Evolutionary conservation across 2,113 vertebrate species (phyloP), one percentile per base, ranked within the genome.

Genomic region (Clarias batrachus): DNA sequence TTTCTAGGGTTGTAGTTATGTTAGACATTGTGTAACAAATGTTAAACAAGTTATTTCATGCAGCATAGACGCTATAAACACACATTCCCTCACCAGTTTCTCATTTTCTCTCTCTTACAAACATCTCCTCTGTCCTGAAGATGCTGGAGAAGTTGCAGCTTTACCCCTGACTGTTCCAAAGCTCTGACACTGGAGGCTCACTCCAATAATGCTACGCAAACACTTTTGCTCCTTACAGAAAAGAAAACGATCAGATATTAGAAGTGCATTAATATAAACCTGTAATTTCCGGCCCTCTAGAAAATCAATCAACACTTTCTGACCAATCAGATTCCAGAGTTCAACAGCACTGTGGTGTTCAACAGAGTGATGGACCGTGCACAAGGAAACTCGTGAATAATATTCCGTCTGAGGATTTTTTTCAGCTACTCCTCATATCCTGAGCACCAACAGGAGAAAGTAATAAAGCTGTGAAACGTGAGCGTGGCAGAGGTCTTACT

Each of bases 391-490:
- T 2, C 0, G 5, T 17, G 68, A 37, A 19, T 33, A 70, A 37
- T 70, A 33, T 19, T 70, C 68, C 68, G 17, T 9, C 30, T 23
- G 70, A 41, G 9, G 19, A 41, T 41, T 48, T 68, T 30, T 37
- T 79, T 74, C 66, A 56, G n/a, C 6, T 65, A 78, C 82, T 76
- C 57, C 23, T 82, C 41, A 19, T 5, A 63, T 59, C 41, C 62
- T 1, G 54, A 68, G 56, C 80, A 71, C 73, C 83, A 85, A 76
- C 33, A 78, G 37, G 63, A 86, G 76, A 83, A 83, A 60, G 65
- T 83, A 74, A 85, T 66, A 86, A 84, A 84, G 77, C 25, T 19
- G 7, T 60, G 77, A 76, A 48, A 48, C 52, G 6, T 52, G 33
- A 78, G 71, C 80, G 62, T 57, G 73, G 59, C 57, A 80, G 80